Evolutionary conservation across 2,113 vertebrate species (phyloP), one percentile per base, ranked within the genome.

Genomic region (Leptobrachium ailaonicum): DNA sequence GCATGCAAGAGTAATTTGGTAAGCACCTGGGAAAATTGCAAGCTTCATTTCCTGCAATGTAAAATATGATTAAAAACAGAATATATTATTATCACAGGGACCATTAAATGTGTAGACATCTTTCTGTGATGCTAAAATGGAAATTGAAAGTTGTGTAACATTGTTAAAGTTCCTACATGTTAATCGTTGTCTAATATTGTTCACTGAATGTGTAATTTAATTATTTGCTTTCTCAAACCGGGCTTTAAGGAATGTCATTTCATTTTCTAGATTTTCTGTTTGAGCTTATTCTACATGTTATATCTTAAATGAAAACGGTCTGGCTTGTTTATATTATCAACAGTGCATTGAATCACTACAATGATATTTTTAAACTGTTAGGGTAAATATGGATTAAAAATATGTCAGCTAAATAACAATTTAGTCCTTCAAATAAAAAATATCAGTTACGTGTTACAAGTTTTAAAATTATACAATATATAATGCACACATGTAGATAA

Each of bases 81-180:
- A 94, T 95, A 94, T 96, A 96, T 95, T 96, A 96, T 97, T 96
- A 94, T 95, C 96, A 94, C 86, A 94, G 96, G 98, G 91, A 89
- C 93, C 92, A 96, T 99, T 98, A 95, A 98, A 92, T 94, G 95
- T 97, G 95, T 95, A 96, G 95, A 97, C 95, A 94, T 95, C 95
- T 94, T 92, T 95, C 88, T 92, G 83, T 91, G 94, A 94, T 94
- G 91, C 90, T 91, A 90, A 92, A 93, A 91, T 92, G 92, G 92
- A 98, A 98, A 98, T 94, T 95, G 94, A 94, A 97, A 95, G 92
- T 95, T 94, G 92, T 94, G 90, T 86, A 94, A 91, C 91, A 93
- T 92, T 90, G 92, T 92, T 88, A 93, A 91, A 92, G 92, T 92
- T 85, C 89, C 88, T 93, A 91, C 89, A 87, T 94, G 95, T 95